Evolutionary conservation across 53 echinoderm and acorn worm species (phyloP).

Genomic region (Henricia sp.): DNA sequence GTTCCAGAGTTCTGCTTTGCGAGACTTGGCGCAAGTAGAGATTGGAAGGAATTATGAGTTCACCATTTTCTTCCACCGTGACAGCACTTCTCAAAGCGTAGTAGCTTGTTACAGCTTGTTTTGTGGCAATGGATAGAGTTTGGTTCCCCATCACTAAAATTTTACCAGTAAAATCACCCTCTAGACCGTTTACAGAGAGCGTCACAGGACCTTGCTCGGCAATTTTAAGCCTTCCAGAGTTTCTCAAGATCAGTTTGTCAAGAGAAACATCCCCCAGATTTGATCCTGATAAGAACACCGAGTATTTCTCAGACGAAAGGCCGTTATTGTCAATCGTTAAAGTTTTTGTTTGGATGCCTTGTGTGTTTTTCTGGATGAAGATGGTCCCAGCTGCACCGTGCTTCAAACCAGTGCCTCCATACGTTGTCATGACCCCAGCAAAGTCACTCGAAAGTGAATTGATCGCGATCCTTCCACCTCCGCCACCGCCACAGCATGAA

Average conservation of each 20-base stretch:
- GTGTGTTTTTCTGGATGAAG: slow-evolving; percentile 39
- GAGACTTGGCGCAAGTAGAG: slow-evolving; percentile 61
- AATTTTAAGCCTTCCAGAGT: slow-evolving; percentile 64
- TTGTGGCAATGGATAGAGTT: slow-evolving; percentile 71
- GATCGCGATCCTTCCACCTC: slow-evolving; percentile 84
- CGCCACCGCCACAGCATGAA: slow-evolving; percentile 70
- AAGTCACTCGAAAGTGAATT: slow-evolving; percentile 56
- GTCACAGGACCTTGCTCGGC: slow-evolving; percentile 37
- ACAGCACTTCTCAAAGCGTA: slow-evolving; percentile 77
- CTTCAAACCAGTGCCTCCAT: slow-evolving; percentile 69
- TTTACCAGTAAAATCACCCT: slow-evolving; percentile 78
- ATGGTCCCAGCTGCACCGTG: slow-evolving; percentile 86
- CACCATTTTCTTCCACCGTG: slow-evolving; percentile 68
- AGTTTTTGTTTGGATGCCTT: slow-evolving; percentile 27
- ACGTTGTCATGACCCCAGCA: slow-evolving; percentile 65
- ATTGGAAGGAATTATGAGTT: slow-evolving; percentile 74
- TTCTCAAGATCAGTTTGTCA: slow-evolving; percentile 49
- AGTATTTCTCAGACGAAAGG: slow-evolving; percentile 25
- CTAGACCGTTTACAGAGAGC: slow-evolving; percentile 53
- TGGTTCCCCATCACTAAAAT: slow-evolving; percentile 71
- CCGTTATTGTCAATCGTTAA: slow-evolving; percentile 71
- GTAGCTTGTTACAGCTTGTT: slow-evolving; percentile 62
- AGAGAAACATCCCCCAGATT: slow-evolving; percentile 27
- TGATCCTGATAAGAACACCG: slow-evolving; percentile 43
- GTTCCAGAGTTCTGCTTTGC: slow-evolving; percentile 50